These are phyloP conservation scores for Passerculus sandwichensis DNA, from an alignment of 2,797 vertebrate genomes.

Conservation along the genomic window DNA sequence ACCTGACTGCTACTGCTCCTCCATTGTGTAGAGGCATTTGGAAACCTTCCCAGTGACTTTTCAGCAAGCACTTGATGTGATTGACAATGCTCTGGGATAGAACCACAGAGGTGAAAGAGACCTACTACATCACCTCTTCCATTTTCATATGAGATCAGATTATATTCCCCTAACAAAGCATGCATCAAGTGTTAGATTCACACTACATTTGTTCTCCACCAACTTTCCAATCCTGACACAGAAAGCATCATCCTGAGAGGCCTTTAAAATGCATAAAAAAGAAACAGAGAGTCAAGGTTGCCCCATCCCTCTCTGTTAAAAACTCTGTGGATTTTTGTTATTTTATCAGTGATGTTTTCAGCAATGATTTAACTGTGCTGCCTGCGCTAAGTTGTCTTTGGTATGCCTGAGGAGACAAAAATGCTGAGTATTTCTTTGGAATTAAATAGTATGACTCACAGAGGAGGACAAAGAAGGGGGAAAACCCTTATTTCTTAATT, in stretches of 20 bases:
- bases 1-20: neutral
- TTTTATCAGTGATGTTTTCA: neutral
- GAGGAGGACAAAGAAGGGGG: fast-evolving
- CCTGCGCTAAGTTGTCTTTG: neutral
- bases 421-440: neutral
- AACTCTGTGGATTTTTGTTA: neutral
- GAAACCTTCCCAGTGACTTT: constrained; percentile 45
- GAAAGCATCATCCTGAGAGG: neutral
- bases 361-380: neutral
- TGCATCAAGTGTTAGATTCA: neutral
- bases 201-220: neutral
- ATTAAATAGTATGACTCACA: neutral
- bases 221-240: neutral
- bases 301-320: neutral
- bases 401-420: neutral
- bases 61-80: constrained; percentile 13
- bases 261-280: neutral
- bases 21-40: constrained; percentile 8
- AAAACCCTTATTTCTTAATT: neutral
- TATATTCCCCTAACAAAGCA: neutral
- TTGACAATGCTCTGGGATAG: neutral
- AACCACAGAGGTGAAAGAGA: constrained; percentile 19
- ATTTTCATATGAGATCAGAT: neutral
- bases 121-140: constrained; percentile 10
- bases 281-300: neutral